These are phyloP conservation scores for Elegia similella DNA, from an alignment of 2,888 invertebrate genomes.

Conservation along the genomic window DNA sequence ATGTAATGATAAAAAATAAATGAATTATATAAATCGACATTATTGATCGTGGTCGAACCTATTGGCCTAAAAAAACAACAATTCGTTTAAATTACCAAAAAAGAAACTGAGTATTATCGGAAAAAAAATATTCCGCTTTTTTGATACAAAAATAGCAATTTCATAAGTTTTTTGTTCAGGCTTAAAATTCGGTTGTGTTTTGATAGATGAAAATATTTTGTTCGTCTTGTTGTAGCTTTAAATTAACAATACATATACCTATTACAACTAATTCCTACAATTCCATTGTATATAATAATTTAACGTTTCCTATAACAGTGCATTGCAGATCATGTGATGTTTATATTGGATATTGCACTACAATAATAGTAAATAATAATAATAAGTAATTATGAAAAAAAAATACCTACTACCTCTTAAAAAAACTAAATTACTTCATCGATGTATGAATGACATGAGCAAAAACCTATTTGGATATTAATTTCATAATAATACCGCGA, in stretches of 20 bases:
- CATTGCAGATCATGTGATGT: slow-evolving; percentile 33
- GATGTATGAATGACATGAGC: slow-evolving; percentile 71
- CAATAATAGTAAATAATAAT: no score
- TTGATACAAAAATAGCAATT: slow-evolving; percentile 1
- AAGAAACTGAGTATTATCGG: not conserved
- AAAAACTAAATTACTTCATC: slow-evolving; percentile 41
- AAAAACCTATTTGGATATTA: slow-evolving; percentile 31
- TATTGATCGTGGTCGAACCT: no score
- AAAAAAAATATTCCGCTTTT: no score
- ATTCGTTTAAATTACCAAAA: not conserved
- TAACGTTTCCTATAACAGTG: not conserved
- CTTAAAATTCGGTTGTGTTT: not conserved
- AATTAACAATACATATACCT: not conserved
- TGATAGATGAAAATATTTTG: not conserved
- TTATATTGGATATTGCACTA: slow-evolving; percentile 45
- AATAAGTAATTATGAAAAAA: slow-evolving; percentile 34
- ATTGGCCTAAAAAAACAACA: no score
- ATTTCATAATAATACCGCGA: slow-evolving; percentile 25
- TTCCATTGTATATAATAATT: slow-evolving; percentile 7
- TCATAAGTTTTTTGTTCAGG: not conserved
- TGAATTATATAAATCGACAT: no score
- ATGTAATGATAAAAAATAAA: no score
- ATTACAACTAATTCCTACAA: not conserved
- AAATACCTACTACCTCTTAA: slow-evolving; percentile 26
- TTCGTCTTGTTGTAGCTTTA: not conserved